A percentile compares a stretch with the other conserved stretches of the same genome.
Evolutionary conservation across 2,888 invertebrate genomes (phyloP).

Genomic region (Blastobasis adustella): DNA sequence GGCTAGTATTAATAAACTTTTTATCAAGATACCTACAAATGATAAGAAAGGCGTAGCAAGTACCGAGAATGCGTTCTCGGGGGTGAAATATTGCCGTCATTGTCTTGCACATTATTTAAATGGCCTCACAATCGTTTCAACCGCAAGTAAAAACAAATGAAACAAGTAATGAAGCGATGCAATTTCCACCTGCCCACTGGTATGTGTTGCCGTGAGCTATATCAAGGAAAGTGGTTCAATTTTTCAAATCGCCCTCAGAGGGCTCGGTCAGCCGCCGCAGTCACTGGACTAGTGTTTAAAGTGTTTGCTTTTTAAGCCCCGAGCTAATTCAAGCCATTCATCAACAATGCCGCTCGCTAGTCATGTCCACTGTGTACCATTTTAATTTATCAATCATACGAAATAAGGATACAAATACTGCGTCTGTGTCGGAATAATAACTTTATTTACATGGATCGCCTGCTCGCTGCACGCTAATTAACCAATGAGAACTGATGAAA

Average conservation of each 20-base stretch:
- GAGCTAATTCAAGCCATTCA: constrained; percentile 17
- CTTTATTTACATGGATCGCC: constrained; percentile 14
- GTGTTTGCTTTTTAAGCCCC: constrained; percentile 12
- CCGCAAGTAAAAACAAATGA: constrained; percentile 33
- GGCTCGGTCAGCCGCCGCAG: constrained; percentile 13
- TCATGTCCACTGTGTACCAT: constrained; percentile 10
- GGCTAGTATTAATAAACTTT: too few relatives aligned
- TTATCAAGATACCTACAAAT: too few relatives aligned
- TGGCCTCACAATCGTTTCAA: constrained; percentile 30
- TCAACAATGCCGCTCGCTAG: constrained; percentile 13
- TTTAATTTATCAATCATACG: constrained; percentile 11
- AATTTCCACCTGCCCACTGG: constrained; percentile 49
- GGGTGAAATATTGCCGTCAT: constrained; percentile 17
- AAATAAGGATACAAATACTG: constrained; percentile 9
- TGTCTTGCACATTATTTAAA: constrained; percentile 33
- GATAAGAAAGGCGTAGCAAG: background rate
- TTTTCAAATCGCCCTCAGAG: constrained; percentile 38
- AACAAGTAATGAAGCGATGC: constrained; percentile 39
- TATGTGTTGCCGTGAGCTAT: constrained; percentile 43
- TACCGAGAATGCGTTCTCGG: constrained; percentile 15
- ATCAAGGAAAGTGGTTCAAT: constrained; percentile 54
- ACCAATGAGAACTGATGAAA: constrained; percentile 19
- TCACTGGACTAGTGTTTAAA: constrained; percentile 14
- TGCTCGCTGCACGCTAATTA: constrained; percentile 23
- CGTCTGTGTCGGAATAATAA: background rate